Conservation (phyloP, 2,113 vertebrate genomes). For the Syrmaticus mikado region DNA sequence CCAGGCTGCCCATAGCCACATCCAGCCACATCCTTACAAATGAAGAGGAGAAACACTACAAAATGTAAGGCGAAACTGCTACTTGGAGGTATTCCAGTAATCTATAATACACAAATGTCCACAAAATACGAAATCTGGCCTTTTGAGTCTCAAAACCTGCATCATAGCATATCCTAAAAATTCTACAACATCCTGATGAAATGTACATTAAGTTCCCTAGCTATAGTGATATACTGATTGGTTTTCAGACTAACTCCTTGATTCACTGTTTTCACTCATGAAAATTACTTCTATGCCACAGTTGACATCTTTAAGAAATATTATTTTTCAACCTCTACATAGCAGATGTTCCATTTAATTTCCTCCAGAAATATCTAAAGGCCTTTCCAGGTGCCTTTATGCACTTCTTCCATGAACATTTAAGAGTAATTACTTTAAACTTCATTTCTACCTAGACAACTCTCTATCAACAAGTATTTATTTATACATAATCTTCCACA, state of each 20-base stretch:
- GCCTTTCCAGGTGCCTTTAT: background rate
- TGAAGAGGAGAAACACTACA: background rate
- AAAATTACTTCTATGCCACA: too few species aligned
- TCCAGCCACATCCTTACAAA: too few species aligned
- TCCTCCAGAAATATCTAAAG: background rate
- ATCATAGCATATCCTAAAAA: background rate
- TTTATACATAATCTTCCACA: background rate
- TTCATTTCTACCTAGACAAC: background rate
- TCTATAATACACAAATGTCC: background rate
- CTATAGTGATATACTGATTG: background rate
- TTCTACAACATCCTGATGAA: background rate
- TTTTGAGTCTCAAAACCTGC: background rate
- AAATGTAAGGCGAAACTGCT: background rate
- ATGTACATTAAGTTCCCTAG: background rate
- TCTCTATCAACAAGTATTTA: background rate
- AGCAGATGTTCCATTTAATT: background rate
- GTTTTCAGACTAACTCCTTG: background rate
- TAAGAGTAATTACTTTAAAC: background rate
- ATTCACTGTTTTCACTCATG: background rate
- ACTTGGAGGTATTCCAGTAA: background rate
- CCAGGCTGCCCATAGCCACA: too few species aligned
- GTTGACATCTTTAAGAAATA: too few species aligned
- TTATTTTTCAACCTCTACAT: background rate
- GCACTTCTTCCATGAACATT: background rate
- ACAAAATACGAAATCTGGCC: background rate